Evolutionary conservation across 1,140 invertebrate species (phyloP).

Genomic region (Coptotermes formosanus): DNA sequence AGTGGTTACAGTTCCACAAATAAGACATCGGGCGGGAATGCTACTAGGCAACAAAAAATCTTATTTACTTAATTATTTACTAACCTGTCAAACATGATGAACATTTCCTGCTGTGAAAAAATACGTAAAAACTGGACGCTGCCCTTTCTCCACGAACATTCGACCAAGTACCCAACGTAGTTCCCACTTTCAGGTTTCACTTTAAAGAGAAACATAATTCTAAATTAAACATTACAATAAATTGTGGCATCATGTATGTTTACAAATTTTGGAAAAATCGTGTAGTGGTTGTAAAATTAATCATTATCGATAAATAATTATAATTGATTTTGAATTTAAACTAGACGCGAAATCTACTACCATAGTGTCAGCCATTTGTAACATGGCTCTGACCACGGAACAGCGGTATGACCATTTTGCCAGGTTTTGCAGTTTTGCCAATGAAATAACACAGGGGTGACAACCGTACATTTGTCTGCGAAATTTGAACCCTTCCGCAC

Average conservation of each 20-base stretch:
- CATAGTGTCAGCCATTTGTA: constrained; percentile 7
- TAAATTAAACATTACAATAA: not conserved
- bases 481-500: too few relatives aligned
- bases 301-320: not conserved
- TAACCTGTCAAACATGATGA: not conserved
- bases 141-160: not conserved
- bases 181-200: not conserved
- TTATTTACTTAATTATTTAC: not conserved
- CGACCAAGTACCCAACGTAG: not conserved
- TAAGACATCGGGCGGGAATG: constrained; percentile 4
- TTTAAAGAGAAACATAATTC: not conserved
- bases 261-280: not conserved
- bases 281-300: not conserved
- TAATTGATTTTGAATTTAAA: not conserved
- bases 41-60: not conserved
- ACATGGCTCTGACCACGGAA: not conserved
- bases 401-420: too few relatives aligned
- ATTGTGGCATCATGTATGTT: not conserved
- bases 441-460: too few relatives aligned
- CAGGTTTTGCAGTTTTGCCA: too few relatives aligned
- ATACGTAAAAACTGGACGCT: not conserved
- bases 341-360: not conserved
- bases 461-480: too few relatives aligned
- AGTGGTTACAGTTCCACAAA: constrained; percentile 1
- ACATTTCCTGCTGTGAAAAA: not conserved